phyloP scores from a whole-genome alignment of 1,140 invertebrate genomes.

The Leptinotarsa lineolata region DNA sequence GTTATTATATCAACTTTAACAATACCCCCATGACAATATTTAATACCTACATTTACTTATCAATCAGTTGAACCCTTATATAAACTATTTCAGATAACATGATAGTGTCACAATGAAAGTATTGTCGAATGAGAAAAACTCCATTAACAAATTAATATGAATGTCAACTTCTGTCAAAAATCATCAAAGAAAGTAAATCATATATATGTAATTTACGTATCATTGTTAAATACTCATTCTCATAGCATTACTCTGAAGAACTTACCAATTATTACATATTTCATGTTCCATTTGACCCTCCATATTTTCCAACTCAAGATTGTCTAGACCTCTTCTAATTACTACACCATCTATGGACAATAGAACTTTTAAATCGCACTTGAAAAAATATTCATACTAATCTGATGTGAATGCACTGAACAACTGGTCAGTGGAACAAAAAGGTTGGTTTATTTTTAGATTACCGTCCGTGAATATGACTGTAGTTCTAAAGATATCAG shows the following conservation, averaged over 20 bases:
- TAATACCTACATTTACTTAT: no score
- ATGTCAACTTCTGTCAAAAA: no score
- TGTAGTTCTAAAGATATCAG: conserved; percentile 30
- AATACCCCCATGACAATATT: no score
- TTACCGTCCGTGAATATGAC: conserved; percentile 29
- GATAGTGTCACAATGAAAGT: no score
- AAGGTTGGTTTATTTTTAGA: conserved; percentile 38
- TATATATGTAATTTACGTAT: no score
- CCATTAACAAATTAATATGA: no score
- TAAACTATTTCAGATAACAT: not conserved
- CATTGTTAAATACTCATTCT: no score
- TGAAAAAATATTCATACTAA: conserved; percentile 8
- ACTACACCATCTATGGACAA: conserved; percentile 7
- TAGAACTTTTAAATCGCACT: conserved; percentile 3
- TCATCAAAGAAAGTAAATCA: no score
- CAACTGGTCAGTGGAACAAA: conserved; percentile 20
- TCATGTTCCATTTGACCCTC: conserved; percentile 47
- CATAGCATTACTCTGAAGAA: not conserved
- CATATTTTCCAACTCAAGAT: conserved; percentile 31
- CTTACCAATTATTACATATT: conserved; percentile 52
- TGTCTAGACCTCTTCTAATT: not conserved
- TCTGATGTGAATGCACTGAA: conserved; percentile 32
- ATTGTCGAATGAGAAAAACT: no score
- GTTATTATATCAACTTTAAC: no score
- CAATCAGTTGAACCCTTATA: not conserved